Percentiles rank a stretch among this genome's conserved stretches.
Conservation (phyloP, 2,113 vertebrate genomes). For the Nothoprocta pentlandii region DNA sequence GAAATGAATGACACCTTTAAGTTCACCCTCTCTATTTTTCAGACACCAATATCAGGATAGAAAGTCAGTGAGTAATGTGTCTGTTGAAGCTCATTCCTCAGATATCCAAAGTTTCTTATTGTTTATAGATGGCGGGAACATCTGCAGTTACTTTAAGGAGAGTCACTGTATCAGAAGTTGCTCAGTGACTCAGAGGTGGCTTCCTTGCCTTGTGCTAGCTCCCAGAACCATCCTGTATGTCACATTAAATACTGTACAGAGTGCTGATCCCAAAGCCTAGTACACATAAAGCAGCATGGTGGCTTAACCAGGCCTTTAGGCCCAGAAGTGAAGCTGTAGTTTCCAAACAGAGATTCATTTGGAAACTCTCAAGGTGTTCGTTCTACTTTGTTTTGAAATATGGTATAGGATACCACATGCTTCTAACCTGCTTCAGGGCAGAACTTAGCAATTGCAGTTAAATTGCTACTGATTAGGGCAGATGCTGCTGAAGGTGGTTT, state of each 20-base stretch:
- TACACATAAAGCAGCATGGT: not conserved
- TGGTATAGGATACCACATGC: not conserved
- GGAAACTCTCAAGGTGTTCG: not conserved
- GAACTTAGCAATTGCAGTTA: not conserved
- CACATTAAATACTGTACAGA: fast-evolving
- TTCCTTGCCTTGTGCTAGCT: not conserved
- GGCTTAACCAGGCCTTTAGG: not conserved
- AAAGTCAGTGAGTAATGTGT: conserved; percentile 17
- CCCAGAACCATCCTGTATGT: fast-evolving
- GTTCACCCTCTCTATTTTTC: not conserved
- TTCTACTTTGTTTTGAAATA: not conserved
- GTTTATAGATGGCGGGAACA: not conserved
- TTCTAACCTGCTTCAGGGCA: not conserved
- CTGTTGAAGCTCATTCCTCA: not conserved
- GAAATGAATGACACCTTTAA: not conserved
- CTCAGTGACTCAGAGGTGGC: not conserved
- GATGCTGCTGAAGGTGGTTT: not conserved
- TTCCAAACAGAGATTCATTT: not conserved
- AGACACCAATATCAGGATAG: not conserved
- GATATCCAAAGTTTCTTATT: not conserved
- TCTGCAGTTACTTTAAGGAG: not conserved
- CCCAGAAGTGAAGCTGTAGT: not conserved
- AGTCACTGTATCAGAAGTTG: not conserved
- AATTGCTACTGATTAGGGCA: not conserved
- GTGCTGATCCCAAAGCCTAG: not conserved